phyloP scores from a whole-genome alignment of 1,140 invertebrate genomes.

The Bombyx mori region ASM3026992v2 NC_085107.1:7638001-7638500 shows the following conservation, averaged over 20 bases:
- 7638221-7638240: conserved; percentile 23
- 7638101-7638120: not conserved
- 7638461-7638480: conserved; percentile 14
- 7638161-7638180: too few species aligned
- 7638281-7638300: conserved; percentile 16
- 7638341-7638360: conserved; percentile 55
- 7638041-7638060: too few species aligned
- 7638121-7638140: not conserved
- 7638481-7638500: conserved; percentile 31
- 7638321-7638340: conserved; percentile 20
- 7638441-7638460: conserved; percentile 30
- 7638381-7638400: conserved; percentile 47
- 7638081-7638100: too few species aligned
- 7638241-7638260: conserved; percentile 18
- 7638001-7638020: too few species aligned
- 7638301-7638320: conserved; percentile 10
- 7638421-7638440: conserved; percentile 38
- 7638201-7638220: conserved; percentile 6
- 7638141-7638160: not conserved
- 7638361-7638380: conserved; percentile 46
- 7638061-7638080: too few species aligned
- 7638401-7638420: conserved; percentile 38
- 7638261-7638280: conserved; percentile 24
- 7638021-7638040: too few species aligned
- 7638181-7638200: not conserved